Evolutionary conservation across 2,797 vertebrate species (phyloP).

Genomic region (Darevskia mixta): DNA sequence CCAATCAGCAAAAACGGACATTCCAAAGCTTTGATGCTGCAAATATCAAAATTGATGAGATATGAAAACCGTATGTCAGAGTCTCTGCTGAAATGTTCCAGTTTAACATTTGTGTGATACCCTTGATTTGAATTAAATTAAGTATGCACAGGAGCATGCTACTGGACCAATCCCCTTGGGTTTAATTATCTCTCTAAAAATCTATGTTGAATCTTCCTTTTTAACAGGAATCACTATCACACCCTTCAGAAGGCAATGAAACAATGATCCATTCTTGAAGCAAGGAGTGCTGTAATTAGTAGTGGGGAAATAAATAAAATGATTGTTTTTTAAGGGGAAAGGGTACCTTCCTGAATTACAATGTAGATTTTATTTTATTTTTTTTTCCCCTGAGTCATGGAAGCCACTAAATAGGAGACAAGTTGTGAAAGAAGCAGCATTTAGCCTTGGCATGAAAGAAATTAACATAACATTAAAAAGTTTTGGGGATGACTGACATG

Average conservation of each 20-base stretch:
- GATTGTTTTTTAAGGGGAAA: not conserved
- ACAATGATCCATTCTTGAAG: not conserved
- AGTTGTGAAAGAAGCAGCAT: not conserved
- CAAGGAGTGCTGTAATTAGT: not conserved
- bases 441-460: slow-evolving; percentile 37
- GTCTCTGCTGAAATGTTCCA: not conserved
- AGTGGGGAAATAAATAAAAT: slow-evolving; percentile 11
- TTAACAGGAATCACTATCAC: not conserved
- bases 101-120: slow-evolving; percentile 1
- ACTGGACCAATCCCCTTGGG: not conserved
- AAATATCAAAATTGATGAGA: rapidly evolving
- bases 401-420: slow-evolving; percentile 15
- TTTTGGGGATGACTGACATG: slow-evolving; percentile 43
- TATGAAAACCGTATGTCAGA: not conserved
- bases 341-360: slow-evolving; percentile 17
- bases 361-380: not conserved
- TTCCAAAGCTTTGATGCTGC: not conserved
- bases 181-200: slow-evolving; percentile 40
- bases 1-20: not conserved
- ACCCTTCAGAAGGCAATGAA: not conserved
- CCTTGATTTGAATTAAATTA: slow-evolving; percentile 33
- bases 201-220: not conserved
- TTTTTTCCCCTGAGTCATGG: slow-evolving; percentile 13
- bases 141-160: not conserved
- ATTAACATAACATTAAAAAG: slow-evolving; percentile 46